A percentile compares a stretch with the other conserved stretches of the same genome.
These are phyloP conservation scores for Chaenogobius annularis DNA, from an alignment of 2,113 vertebrate species.

Conservation along the genomic window DNA sequence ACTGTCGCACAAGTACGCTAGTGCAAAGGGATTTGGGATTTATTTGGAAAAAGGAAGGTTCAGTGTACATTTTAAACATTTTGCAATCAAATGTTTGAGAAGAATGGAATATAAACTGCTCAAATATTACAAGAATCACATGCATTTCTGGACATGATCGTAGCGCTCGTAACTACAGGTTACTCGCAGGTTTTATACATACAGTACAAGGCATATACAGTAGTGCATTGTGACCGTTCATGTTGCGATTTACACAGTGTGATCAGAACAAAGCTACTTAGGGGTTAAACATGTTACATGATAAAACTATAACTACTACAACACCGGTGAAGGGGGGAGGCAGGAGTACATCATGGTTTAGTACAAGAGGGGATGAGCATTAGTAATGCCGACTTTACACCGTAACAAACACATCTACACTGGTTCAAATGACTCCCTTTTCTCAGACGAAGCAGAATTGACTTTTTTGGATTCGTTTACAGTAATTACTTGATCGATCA, in stretches of 20 bases:
- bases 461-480: not conserved
- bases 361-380: not conserved
- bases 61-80: not conserved
- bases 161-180: not conserved
- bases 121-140: not conserved
- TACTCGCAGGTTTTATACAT: not conserved
- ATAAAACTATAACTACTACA: not conserved
- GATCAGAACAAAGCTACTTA: not conserved
- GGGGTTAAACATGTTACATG: not conserved
- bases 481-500: no score
- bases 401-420: not conserved
- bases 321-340: conserved; percentile 1
- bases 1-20: not conserved
- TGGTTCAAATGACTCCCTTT: not conserved
- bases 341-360: conserved; percentile 7
- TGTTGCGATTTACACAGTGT: not conserved
- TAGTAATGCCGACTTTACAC: not conserved
- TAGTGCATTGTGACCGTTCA: not conserved
- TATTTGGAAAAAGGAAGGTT: not conserved
- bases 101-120: not conserved
- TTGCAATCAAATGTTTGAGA: not conserved
- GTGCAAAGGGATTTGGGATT: not conserved
- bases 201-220: not conserved
- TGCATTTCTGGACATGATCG: not conserved
- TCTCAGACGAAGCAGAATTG: not conserved